Evolutionary conservation across 1,140 invertebrate genomes (phyloP), one percentile per base, ranked within the genome.

Genomic region (Euwallacea fornicatus): DNA sequence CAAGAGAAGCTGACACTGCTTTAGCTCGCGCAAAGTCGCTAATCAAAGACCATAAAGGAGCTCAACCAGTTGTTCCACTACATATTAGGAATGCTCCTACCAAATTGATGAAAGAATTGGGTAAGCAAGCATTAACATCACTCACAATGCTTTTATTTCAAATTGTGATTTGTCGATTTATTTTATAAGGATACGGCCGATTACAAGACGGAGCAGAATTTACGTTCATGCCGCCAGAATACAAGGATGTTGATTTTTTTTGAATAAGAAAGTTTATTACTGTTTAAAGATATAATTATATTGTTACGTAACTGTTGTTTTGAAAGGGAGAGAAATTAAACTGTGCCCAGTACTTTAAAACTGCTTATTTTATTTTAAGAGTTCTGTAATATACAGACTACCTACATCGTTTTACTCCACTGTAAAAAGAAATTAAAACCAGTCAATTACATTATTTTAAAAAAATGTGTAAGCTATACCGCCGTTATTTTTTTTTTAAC

Each of bases 41-140:
- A 67, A 82, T 93, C 9, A 78, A 81, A n/a, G 82, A 87, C 21
- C 81, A 83, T 59, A 86, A 89, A 79, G 92, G 91, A 2, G 83
- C 88, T 6, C 84, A 91, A 66, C 91, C 92, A 7, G 79, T 85
- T 2, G 90, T 94, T 7, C 93, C 88, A 9, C 84, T 90, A 43
- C 89, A 93, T 82, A 83, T 94, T 65, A 83, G 92, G 66, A 94
- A 94, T 85, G 91, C 92, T 21, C 87, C 91, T 1, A 93, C 91
- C 4, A 90, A 87, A 81, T 82, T 94, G 2, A 93, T 93, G 90
- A 88, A 87, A 81, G 83, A 91, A 78, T 79, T 94, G 77, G 90
- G 91, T 88, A 81, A 76, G 55, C 42, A 46, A 60, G 53, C 7
- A 7, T 53, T 9, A 15, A 59, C 7, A 55, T 58, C 72, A 2